These are phyloP conservation scores for Neomorphus geoffroyi DNA, from an alignment of 2,797 vertebrate species.

Conservation along the genomic window DNA sequence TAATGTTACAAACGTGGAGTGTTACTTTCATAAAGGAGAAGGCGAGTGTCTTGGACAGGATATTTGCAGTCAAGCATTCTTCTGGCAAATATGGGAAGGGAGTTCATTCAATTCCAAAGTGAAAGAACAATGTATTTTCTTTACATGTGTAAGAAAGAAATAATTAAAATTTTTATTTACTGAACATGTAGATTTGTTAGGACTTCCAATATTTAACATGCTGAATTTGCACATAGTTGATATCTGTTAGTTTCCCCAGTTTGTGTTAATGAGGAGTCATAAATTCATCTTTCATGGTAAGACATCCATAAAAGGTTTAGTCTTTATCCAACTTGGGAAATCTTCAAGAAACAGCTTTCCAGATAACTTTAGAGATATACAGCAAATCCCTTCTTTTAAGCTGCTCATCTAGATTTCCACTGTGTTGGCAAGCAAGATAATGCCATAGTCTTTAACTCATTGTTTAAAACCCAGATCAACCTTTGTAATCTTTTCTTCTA, in stretches of 20 bases:
- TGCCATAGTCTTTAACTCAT: background rate
- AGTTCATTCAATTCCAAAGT: background rate
- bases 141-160: background rate
- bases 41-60: background rate
- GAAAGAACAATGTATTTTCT: background rate
- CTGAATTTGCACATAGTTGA: background rate
- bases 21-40: background rate
- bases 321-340: background rate
- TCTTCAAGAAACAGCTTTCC: background rate
- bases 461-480: background rate
- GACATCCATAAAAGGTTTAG: background rate
- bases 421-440: background rate
- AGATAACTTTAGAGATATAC: background rate
- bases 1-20: background rate
- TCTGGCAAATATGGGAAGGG: background rate
- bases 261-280: background rate
- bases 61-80: background rate
- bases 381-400: background rate
- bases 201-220: background rate
- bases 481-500: background rate
- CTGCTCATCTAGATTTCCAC: background rate
- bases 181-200: background rate
- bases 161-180: background rate
- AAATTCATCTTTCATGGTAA: background rate
- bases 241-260: background rate